These are phyloP conservation scores for Coptotermes formosanus DNA, from an alignment of 1,140 invertebrate genomes.

Conservation along the genomic window DNA sequence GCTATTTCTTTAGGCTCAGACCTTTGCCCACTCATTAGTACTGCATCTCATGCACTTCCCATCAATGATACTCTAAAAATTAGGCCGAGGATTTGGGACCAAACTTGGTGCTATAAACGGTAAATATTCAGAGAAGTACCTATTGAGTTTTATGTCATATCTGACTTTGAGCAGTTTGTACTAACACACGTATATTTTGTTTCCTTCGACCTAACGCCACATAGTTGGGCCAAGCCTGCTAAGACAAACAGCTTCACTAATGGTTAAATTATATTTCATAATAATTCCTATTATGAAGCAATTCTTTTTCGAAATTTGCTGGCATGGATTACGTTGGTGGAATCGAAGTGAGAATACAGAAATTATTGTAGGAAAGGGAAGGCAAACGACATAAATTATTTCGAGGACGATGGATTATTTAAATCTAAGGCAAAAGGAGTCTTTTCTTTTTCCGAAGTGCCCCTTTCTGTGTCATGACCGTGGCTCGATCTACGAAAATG, in stretches of 20 bases:
- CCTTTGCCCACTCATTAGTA: neutral
- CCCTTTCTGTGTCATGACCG: no score
- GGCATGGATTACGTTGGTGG: no score
- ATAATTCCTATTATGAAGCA: no score
- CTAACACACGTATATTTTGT: neutral
- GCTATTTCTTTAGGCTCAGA: neutral
- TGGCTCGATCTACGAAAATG: no score
- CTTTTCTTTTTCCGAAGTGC: no score
- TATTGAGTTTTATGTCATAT: no score
- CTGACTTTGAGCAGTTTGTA: neutral
- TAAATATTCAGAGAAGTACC: no score
- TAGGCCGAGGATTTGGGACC: neutral
- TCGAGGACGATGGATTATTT: no score
- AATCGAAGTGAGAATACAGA: neutral
- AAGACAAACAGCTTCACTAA: neutral
- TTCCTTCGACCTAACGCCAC: neutral
- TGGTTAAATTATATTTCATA: no score
- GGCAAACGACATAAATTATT: neutral
- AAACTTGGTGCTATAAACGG: neutral
- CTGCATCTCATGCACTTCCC: neutral
- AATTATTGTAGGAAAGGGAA: neutral
- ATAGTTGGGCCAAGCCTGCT: neutral
- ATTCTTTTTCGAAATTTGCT: no score
- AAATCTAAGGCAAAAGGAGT: no score
- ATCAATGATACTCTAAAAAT: neutral